Percentiles rank a stretch among this genome's conserved stretches.
These are phyloP conservation scores for Deilephila elpenor DNA, from an alignment of 2,888 invertebrate species.

Conservation along the genomic window DNA sequence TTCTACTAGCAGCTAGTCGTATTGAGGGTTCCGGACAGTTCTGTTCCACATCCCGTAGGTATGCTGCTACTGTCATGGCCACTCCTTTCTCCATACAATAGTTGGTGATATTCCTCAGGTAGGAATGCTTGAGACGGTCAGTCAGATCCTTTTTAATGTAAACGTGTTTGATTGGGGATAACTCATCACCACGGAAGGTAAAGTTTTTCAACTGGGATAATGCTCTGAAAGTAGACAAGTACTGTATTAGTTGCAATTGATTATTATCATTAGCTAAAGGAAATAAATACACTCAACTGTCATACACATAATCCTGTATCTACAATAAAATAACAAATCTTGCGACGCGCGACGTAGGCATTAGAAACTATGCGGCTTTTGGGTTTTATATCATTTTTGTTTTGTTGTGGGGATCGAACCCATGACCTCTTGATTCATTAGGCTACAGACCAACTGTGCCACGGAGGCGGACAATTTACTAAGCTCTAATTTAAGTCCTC, in stretches of 20 bases:
- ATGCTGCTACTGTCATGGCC: constrained; percentile 88
- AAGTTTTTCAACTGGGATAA: constrained; percentile 75
- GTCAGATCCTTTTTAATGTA: constrained; percentile 84
- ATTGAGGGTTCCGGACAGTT: constrained; percentile 89
- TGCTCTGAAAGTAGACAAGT: constrained; percentile 59
- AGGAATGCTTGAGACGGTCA: constrained; percentile 74
- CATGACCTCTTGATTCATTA: too few species aligned
- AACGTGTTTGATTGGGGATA: constrained; percentile 91
- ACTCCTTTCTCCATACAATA: constrained; percentile 88
- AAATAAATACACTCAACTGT: too few species aligned
- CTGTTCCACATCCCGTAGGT: constrained; percentile 87
- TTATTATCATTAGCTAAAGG: background rate
- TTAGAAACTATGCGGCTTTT: too few species aligned
- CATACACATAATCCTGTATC: too few species aligned
- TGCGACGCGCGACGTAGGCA: too few species aligned
- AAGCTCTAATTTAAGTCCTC: too few species aligned
- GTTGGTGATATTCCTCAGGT: constrained; percentile 86
- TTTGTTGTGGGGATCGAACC: too few species aligned
- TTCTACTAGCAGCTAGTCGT: constrained; percentile 88
- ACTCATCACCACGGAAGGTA: constrained; percentile 83
- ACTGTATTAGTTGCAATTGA: background rate
- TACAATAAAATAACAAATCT: too few species aligned
- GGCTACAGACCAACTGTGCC: too few species aligned
- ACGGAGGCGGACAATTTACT: too few species aligned
- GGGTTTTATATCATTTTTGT: too few species aligned